Conservation (phyloP, 2,888 invertebrate genomes). For the Agonopterix heracliana region DNA sequence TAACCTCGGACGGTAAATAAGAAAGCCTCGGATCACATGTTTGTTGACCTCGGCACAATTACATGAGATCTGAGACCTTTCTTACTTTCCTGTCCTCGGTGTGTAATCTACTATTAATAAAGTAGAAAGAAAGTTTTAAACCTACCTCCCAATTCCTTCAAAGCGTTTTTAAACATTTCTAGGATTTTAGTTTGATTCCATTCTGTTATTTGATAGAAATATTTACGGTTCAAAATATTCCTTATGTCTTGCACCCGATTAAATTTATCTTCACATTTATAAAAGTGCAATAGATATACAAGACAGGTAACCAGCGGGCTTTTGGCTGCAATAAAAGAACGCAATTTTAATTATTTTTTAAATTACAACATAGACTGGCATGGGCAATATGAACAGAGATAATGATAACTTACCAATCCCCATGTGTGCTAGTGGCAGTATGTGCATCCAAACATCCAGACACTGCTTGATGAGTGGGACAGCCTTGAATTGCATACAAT, state of each 20-base stretch:
- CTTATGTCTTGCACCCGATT: slow-evolving; percentile 49
- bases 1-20: too few species aligned
- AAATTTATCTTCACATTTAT: slow-evolving; percentile 52
- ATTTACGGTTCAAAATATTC: slow-evolving; percentile 41
- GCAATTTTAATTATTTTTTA: not conserved
- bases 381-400: not conserved
- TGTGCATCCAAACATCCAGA: slow-evolving; percentile 56
- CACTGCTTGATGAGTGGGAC: slow-evolving; percentile 55
- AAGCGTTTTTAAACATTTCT: slow-evolving; percentile 45
- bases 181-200: slow-evolving; percentile 60
- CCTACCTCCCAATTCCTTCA: slow-evolving; percentile 48
- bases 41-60: too few species aligned
- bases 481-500: slow-evolving; percentile 59
- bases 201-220: slow-evolving; percentile 50
- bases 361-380: not conserved
- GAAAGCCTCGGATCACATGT: too few species aligned
- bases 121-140: not conserved
- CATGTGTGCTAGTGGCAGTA: slow-evolving; percentile 56
- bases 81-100: too few species aligned
- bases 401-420: slow-evolving; percentile 43
- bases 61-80: too few species aligned
- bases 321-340: slow-evolving; percentile 44
- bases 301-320: slow-evolving; percentile 53
- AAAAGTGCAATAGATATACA: slow-evolving; percentile 62
- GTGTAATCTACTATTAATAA: too few species aligned